Conservation (phyloP, 2,797 vertebrate species). For the Rhincodon typus region DNA sequence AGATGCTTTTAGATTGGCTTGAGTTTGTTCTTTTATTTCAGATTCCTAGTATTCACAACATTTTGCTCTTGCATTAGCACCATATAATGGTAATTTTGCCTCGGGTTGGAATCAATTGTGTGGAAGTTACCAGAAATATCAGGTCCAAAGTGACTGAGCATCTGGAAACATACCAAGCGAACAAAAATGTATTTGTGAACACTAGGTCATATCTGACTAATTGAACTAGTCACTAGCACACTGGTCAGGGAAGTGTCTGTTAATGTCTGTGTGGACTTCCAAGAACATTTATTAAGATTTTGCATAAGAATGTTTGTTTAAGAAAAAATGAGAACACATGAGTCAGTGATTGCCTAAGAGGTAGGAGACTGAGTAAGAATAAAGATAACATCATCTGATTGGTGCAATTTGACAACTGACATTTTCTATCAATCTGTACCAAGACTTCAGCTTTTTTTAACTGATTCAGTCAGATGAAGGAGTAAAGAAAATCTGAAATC, state of each 20-base stretch:
- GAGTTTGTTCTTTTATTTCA: too few relatives aligned
- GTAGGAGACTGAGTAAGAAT: neutral
- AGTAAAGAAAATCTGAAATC: neutral
- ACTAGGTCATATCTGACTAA: neutral
- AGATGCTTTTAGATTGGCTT: too few relatives aligned
- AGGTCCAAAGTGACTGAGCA: neutral
- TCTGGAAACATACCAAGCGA: neutral
- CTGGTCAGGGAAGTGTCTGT: neutral
- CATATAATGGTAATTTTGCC: neutral
- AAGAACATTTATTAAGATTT: neutral
- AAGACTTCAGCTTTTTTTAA: neutral
- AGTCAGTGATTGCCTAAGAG: neutral
- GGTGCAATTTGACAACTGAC: neutral
- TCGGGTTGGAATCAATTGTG: neutral
- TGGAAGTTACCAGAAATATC: neutral
- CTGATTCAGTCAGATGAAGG: neutral
- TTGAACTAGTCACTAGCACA: neutral
- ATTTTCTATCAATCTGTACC: neutral
- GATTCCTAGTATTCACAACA: too few relatives aligned
- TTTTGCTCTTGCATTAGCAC: neutral
- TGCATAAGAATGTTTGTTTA: neutral
- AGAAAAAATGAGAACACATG: neutral
- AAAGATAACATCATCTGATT: neutral
- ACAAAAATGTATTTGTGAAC: neutral
- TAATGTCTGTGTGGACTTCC: neutral